Base-by-base conservation (phyloP, 2,113 vertebrate genomes). In the Seriola rivoliana region DNA sequence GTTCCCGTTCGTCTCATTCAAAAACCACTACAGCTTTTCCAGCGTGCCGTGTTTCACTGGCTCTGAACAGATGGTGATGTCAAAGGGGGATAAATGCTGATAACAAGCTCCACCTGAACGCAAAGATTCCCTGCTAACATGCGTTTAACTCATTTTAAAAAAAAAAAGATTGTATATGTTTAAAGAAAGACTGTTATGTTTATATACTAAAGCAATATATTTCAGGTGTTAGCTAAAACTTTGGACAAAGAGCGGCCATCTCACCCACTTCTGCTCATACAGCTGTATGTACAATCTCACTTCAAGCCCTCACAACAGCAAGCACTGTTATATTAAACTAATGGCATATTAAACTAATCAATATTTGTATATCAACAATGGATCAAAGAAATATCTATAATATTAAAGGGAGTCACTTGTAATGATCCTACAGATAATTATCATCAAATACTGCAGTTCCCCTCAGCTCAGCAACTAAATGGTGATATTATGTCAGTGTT, bases 11-110 rank as follows among this genome's bases (percentile, higher is more conserved):
- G 16, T 74, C 69, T 48, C 21, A 8, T 48, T 48, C 3, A 52
- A 36, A 73, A 73, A 34, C 29, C 1, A 17, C 13, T 6, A 10
- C n/a, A 44, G 54, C 29, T 73, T 34, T 52, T 64, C 23, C 32
- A 19, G 10, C 44, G 4, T 17, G 29, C 6, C 17, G 19, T 12
- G 57, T 36, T 68, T 29, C 16, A 52, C n/a, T 36, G 48, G n/a
- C 57, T 40, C 44, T 9, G n/a, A 67, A 38, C 46, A 38, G 64
- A 55, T 23, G 46, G 25, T 38, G 21, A 23, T 46, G 25, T 36
- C 10, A 75, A 62, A 54, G 34, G 36, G 44, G 36, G 59, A 52
- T 60, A 42, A 50, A 60, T 21, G 19, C 52, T 42, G 78, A 80
- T 32, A 55, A 68, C 11, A 32, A 23, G 50, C 5, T n/a, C 25